Evolutionary conservation across 53 echinoderm and acorn worm species (phyloP).

Genomic region (Crossaster papposus): DNA sequence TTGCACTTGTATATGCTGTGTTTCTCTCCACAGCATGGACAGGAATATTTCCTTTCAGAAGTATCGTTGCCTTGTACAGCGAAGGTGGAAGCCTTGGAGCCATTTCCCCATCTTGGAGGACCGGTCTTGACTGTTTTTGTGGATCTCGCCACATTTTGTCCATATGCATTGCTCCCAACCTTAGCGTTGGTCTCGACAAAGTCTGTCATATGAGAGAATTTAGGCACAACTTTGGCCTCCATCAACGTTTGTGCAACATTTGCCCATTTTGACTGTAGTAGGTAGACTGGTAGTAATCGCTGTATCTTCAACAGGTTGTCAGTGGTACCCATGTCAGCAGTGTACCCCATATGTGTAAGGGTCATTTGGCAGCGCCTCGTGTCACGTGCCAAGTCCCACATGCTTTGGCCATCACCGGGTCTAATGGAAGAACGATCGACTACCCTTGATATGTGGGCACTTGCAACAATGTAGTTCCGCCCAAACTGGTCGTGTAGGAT

Average conservation of each 20-base stretch:
- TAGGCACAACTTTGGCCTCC: conserved; percentile 57
- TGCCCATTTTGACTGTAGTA: conserved; percentile 70
- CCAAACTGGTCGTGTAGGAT: too few species aligned
- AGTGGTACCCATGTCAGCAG: too few species aligned
- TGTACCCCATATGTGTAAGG: conserved; percentile 70
- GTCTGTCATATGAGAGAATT: too few species aligned
- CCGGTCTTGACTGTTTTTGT: too few species aligned
- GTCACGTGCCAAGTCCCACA: conserved; percentile 75
- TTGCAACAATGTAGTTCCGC: conserved; percentile 67
- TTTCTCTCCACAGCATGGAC: too few species aligned
- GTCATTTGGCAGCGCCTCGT: conserved; percentile 80
- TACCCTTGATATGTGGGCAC: conserved; percentile 56
- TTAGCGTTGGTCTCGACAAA: too few species aligned
- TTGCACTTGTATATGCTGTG: conserved; percentile 43
- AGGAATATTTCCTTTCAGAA: background rate
- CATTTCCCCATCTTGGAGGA: conserved; percentile 8
- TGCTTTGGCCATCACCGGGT: too few species aligned
- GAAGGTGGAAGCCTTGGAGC: conserved; percentile 6
- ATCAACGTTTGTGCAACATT: conserved; percentile 60
- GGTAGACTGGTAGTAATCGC: conserved; percentile 61
- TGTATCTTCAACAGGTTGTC: too few species aligned
- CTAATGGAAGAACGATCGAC: conserved; percentile 45
- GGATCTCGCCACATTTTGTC: too few species aligned
- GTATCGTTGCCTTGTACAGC: too few species aligned
- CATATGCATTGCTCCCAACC: too few species aligned